Base-by-base conservation (phyloP, 2,888 invertebrate genomes). In the Coecobrya sp. region DNA sequence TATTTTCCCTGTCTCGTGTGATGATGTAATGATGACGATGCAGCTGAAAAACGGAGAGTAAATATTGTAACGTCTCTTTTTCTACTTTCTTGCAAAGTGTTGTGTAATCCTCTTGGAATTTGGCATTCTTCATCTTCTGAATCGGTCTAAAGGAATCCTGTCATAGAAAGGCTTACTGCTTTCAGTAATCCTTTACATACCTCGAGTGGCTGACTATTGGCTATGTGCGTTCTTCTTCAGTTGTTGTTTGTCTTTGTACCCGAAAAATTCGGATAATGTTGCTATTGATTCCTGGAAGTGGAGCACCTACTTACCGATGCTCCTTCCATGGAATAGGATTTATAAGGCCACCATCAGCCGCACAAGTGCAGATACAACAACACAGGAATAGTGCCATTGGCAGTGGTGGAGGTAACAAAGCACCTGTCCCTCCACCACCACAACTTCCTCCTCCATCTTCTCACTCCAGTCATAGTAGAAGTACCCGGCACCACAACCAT, bases 221-320 rank as follows among this genome's bases (percentile, higher is more conserved):
- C 59, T 36, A 82, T 82, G 82, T 42, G 22, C 49, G 49, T 30
- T 81, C 55, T 81, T 27, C 30, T 55, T 36, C 52, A 27, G 22
- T 16, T 30, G 30, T 81, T 81, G 62, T 82, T 82, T 82, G 36
- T 22, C 45, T 62, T 82, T 59, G 59, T 62, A 59, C 82, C 22
- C 73, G 36, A 86, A 86, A 73, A 55, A 73, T n/a, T 70, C 55
- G 76, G 85, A 90, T 73, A 86, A 92, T 92, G 92, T 85, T 92
- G 85, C 79, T 92, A 49, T 82, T 92, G 79, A 92, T 92, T 85
- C 92, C 92, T 85, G 92, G 92, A 88, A 92, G 85, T 88, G 92
- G 92, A 92, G 85, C 85, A 82, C 86, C 68, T 36, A 68, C 92
- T 49, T 92, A 92, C 22, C 59, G 88, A 76, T 88, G 88, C 68